Evolutionary conservation across 2,113 vertebrate genomes (phyloP).

Genomic region (Haliaeetus leucogaster): DNA sequence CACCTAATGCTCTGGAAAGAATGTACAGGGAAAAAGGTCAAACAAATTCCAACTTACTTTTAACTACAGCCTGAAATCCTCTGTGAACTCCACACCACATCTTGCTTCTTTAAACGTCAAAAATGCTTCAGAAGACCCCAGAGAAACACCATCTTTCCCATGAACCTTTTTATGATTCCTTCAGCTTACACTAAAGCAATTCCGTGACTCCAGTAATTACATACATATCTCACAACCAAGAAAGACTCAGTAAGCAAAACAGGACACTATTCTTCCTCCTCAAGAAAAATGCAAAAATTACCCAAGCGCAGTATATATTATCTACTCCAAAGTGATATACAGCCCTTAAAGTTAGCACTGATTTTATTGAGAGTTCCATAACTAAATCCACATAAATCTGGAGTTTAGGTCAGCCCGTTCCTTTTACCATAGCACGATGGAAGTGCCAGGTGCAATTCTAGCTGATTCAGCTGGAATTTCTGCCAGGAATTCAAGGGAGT

Average conservation of each 20-base stretch:
- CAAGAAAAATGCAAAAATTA: background rate
- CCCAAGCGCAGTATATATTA: background rate
- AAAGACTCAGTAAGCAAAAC: slow-evolving; percentile 5
- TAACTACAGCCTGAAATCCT: slow-evolving; percentile 37
- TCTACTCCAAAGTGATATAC: background rate
- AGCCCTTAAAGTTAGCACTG: background rate
- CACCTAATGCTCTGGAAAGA: slow-evolving; percentile 54
- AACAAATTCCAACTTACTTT: slow-evolving; percentile 59
- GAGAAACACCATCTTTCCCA: slow-evolving; percentile 20
- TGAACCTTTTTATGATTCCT: slow-evolving; percentile 1
- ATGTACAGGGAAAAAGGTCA: slow-evolving; percentile 56
- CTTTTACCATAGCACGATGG: background rate
- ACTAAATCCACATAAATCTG: slow-evolving; percentile 56
- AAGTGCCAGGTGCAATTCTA: slow-evolving; percentile 51
- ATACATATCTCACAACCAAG: background rate
- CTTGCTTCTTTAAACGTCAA: slow-evolving; percentile 11
- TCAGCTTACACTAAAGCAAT: background rate
- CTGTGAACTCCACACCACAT: slow-evolving; percentile 31
- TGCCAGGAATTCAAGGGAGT: slow-evolving; percentile 53
- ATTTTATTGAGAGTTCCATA: slow-evolving; percentile 37
- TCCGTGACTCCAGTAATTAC: background rate
- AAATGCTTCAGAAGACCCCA: background rate
- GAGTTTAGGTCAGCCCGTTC: slow-evolving; percentile 4
- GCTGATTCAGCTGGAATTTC: slow-evolving; percentile 59
- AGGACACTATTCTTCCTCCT: background rate